These are phyloP conservation scores for Poliocrania exsul DNA, from an alignment of 2,797 vertebrate genomes.

Conservation along the genomic window DNA sequence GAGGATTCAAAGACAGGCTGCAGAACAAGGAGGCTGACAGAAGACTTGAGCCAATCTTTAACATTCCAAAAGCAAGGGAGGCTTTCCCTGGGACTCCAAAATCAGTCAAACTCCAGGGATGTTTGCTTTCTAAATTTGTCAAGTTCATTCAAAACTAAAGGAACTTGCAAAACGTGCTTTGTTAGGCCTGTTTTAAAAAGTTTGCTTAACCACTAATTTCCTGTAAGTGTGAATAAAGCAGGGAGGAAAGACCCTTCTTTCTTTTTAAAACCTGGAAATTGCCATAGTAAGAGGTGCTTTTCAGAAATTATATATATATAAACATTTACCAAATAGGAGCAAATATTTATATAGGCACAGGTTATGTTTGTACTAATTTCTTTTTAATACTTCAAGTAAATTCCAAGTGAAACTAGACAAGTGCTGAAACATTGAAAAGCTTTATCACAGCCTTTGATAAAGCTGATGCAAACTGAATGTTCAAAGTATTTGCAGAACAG, in stretches of 20 bases:
- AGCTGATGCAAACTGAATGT: neutral
- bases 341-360: conserved; percentile 23
- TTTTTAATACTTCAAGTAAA: conserved; percentile 25
- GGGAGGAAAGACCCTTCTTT: neutral
- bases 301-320: neutral
- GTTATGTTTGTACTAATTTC: neutral
- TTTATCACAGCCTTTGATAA: neutral
- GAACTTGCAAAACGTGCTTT: neutral
- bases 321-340: conserved; percentile 21
- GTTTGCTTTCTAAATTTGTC: conserved; percentile 44
- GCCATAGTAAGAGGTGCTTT: neutral
- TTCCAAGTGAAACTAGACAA: conserved; percentile 13
- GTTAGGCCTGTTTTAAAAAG: neutral
- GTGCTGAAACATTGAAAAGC: neutral
- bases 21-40: conserved; percentile 53
- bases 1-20: conserved; percentile 73
- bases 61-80: conserved; percentile 36
- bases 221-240: neutral
- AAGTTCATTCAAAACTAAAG: neutral
- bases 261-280: conserved; percentile 1
- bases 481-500: neutral
- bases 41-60: conserved; percentile 44
- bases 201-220: conserved; percentile 12
- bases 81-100: neutral
- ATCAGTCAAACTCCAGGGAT: neutral